Evolutionary conservation across 2,113 vertebrate species (phyloP), one percentile per base, ranked within the genome.

Genomic region (Hippopotamus amphibius): DNA sequence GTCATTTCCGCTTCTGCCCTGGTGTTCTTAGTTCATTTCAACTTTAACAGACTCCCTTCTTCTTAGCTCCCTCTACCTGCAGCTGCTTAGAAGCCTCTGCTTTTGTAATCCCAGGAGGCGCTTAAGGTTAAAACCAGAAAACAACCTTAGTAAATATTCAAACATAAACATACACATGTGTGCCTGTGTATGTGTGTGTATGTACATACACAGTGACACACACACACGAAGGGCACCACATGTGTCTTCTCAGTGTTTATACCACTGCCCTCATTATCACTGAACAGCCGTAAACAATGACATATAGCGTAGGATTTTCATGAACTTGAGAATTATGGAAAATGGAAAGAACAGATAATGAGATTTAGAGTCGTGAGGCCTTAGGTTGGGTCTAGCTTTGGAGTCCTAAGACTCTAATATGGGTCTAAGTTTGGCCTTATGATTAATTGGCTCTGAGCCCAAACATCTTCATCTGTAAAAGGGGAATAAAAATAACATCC

Each of bases 391-490:
- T 46, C 12, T 28, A 43, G 26, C 10, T 43, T 50, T 77, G 41
- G 61, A 61, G 41, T 72, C 11, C 0, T 53, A 87, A 65, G 33
- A 57, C 80, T 92, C 77, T 59, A 68, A 53, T 17, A 61, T 1
- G 6, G 24, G 9, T 63, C 30, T n/a, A 84, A 50, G 12, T 94
- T 76, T 94, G 46, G n/a, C 3, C 33, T 61, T 55, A 59, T 9
- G 79, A 76, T 12, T 59, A 66, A 76, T 11, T 71, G 17, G 7
- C 7, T 87, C 30, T 80, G 30, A 83, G 16, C 5, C 48, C 41
- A 90, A 83, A 43, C 55, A 5, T 46, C 41, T 93, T 95, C 37
- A 68, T 69, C 41, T 61, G 8, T 57, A 79, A 90, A 97, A 81
- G 0, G 2, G 14, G 21, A 65, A 85, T 41, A 86, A 50, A 84